Evolutionary conservation across 1,140 invertebrate genomes (phyloP), one percentile per base, ranked within the genome.

Genomic region (Hycleus cichorii): DNA sequence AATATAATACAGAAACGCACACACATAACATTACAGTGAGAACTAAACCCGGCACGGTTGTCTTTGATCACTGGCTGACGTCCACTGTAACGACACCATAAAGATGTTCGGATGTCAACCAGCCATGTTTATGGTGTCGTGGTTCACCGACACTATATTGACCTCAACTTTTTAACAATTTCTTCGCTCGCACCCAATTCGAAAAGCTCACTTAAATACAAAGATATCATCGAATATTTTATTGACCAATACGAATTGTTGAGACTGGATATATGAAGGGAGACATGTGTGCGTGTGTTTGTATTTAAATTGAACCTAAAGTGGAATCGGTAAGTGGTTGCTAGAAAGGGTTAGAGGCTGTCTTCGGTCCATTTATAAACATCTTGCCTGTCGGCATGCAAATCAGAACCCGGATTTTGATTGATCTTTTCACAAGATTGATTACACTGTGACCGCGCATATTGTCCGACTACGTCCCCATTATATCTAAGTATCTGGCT

Each of bases 391-490:
- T 71, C 70, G 70, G 66, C 69, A 73, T 73, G 71, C 71, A 72
- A 72, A 72, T 72, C 69, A 72, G 69, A 62, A 62, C 65, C 65
- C 59, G 63, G 69, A 69, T 66, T 72, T 71, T 72, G 71, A 72
- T 72, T 72, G 69, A 72, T 72, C 70, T 70, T 69, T 71, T 68
- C 69, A 64, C 56, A 70, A 72, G 71, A 72, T 72, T 71, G 71
- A 72, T 72, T 72, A 69, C 61, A 58, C 60, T 54, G 62, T 56
- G 59, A 59, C 58, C 62, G 56, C 56, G 54, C 49, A 62, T 57
- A 68, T 59, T 67, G 66, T 64, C 57, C 48, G 58, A 68, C 62
- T 66, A 63, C 65, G 60, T 60, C 62, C 58, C 62, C 63, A 66
- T 66, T 62, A 61, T 66, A 57, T 60, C 42, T 49, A 40, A 59